Evolutionary conservation across 2,888 invertebrate species (phyloP).

Genomic region (Quadroppia sp.): DNA sequence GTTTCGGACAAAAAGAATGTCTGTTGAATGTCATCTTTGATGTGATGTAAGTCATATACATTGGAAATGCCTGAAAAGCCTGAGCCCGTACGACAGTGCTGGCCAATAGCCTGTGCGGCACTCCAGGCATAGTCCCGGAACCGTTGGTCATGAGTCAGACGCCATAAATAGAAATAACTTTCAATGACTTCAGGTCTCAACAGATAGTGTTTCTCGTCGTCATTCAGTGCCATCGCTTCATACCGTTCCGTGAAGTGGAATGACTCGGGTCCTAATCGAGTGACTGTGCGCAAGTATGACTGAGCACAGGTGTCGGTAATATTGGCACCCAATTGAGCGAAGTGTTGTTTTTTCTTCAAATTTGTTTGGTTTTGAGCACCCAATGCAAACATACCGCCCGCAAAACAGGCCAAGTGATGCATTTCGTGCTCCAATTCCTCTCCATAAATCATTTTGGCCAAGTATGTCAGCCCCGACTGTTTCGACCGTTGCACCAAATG

Average conservation of each 20-base stretch:
- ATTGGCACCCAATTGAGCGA: constrained; percentile 82
- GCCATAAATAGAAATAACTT: constrained; percentile 95
- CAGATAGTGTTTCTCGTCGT: constrained; percentile 83
- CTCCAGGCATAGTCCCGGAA: constrained; percentile 99
- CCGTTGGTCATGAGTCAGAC: constrained; percentile 89
- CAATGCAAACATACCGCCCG: constrained; percentile 89
- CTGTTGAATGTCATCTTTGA: constrained; percentile 97
- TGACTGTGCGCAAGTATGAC: constrained; percentile 78
- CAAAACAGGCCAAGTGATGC: constrained; percentile 95
- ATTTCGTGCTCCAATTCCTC: constrained; percentile 91
- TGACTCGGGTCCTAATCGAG: constrained; percentile 86
- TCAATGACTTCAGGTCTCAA: constrained; percentile 93
- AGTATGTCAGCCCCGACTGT: constrained; percentile 67
- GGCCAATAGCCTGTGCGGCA: constrained; percentile 86
- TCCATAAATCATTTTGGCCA: constrained; percentile 86
- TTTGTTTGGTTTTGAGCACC: constrained; percentile 76
- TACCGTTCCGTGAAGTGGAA: constrained; percentile 82
- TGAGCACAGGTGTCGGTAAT: constrained; percentile 96
- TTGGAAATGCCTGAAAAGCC: constrained; percentile 93
- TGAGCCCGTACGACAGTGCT: constrained; percentile 76
- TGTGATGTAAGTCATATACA: constrained; percentile 73
- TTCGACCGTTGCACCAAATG: constrained; percentile 70
- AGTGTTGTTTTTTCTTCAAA: constrained; percentile 65
- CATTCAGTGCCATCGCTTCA: constrained; percentile 62
- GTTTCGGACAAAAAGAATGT: constrained; percentile 99